Evolutionary conservation across 23 tunicate genomes (phyloP), one percentile per base, ranked within the genome.

Genomic region (Halocynthia aurantium): DNA sequence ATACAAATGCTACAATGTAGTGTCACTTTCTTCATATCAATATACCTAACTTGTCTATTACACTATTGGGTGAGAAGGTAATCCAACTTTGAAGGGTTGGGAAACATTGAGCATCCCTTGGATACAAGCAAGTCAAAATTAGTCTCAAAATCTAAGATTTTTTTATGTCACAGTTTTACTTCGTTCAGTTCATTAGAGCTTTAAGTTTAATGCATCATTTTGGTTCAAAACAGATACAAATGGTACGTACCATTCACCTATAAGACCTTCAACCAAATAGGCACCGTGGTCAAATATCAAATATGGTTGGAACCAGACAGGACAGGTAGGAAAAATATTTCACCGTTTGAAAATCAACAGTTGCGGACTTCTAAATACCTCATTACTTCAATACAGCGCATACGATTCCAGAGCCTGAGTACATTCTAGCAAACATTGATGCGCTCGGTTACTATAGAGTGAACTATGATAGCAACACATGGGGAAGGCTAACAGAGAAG

Each of bases 161-260:
- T 31, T 31, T 31, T 4, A 31, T 31, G 44, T 31, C 4, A 31
- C 44, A 31, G 2, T 31, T 31, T 31, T 31, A 31, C 44, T 31
- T 31, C 44, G 44, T 31, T 31, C 4, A 31, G 44, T 31, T 0
- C 44, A 31, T 0, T 31, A 31, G 44, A 31, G 44, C 4, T 31
- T 31, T 31, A 31, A 31, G 44, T 31, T 31, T 31, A 31, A 0
- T 31, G 44, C 44, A 31, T n/a, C n/a, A n/a, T n/a, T 58, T 58
- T n/a, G 4, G 4, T 58, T 58, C 2, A 58, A 58, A 58, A 58
- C 70, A 86, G 91, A 7, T 86, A 86, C 81, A 53, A 75, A 57
- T 82, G 86, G 86, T 75, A 87, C 62, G 85, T 86, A 6, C 91
- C 91, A 55, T 76, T 86, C 78, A 80, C 90, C 10, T 85, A 85